Percentiles rank a stretch among this genome's conserved stretches.
Evolutionary conservation across 2,888 invertebrate species (phyloP).

Genomic region (Phragmatobia fuliginosa): DNA sequence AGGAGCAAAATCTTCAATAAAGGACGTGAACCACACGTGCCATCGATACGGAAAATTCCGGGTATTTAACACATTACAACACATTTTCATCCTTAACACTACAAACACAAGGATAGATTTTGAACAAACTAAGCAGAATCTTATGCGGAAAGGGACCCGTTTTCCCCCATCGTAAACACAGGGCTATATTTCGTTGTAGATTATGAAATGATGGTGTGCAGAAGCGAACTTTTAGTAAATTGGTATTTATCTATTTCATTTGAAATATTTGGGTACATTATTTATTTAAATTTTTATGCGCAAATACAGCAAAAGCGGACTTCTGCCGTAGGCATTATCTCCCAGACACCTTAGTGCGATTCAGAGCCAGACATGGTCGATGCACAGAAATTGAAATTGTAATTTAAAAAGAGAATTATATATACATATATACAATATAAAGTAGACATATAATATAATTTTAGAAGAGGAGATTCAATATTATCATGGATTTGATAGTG

Average conservation of each 20-base stretch:
- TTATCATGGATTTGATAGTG: too few relatives aligned
- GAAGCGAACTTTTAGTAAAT: slow-evolving; percentile 5
- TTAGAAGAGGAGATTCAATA: too few relatives aligned
- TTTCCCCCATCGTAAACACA: slow-evolving; percentile 82
- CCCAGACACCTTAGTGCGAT: too few relatives aligned
- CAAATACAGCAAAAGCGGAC: too few relatives aligned
- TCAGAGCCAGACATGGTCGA: too few relatives aligned
- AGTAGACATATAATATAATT: too few relatives aligned
- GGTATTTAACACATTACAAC: slow-evolving; percentile 36
- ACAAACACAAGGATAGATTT: slow-evolving; percentile 52
- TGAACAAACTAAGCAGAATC: slow-evolving; percentile 50
- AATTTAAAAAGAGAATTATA: too few relatives aligned
- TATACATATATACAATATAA: too few relatives aligned
- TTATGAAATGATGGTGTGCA: slow-evolving; percentile 33
- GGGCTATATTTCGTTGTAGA: slow-evolving; percentile 75
- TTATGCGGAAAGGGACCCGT: slow-evolving; percentile 74
- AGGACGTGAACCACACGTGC: slow-evolving; percentile 82
- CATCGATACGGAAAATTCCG: slow-evolving; percentile 78
- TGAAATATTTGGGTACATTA: neutral
- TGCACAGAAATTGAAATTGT: too few relatives aligned
- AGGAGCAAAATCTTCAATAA: slow-evolving; percentile 79
- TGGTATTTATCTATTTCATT: neutral
- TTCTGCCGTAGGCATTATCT: too few relatives aligned
- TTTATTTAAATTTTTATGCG: too few relatives aligned
- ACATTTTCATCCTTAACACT: slow-evolving; percentile 37